Base-by-base conservation (phyloP, 2,888 invertebrate genomes). In the Scaptomyza reducta region DNA sequence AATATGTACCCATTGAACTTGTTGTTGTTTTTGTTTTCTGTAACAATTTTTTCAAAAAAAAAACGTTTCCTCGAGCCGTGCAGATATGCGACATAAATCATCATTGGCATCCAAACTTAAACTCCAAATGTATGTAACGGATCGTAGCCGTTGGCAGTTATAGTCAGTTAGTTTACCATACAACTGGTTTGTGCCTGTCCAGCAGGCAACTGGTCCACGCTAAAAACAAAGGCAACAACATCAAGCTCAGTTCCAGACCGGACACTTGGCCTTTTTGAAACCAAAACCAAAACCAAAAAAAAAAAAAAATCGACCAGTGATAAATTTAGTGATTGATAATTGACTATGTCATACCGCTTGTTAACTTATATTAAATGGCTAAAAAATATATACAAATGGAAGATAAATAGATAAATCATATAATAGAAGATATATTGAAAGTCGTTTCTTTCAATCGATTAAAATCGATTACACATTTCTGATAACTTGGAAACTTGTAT, bases 231-330 rank as follows among this genome's bases (percentile, higher is more conserved):
- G 14, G 22, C 40, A n/a, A 31, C 42, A 29, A 38, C 29, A 29
- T 41, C 40, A 41, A 6, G 11, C 10, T 42, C 42, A 22, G 1
- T 31, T 27, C 22, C 29, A 27, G 42, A 45, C 50, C 40, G 42
- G 41, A 38, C 61, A 64, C 51, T 62, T 74, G 62, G 67, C 63
- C 71, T 71, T 40, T 63, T 63, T 67, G 46, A 67, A 55, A 51
- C 46, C 14, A 9, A 50, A 50, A 51, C 13, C 18, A 27, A n/a
- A n/a, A n/a, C n/a, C n/a, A n/a, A n/a, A n/a, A n/a, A n/a, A n/a
- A 35, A 29, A 3, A 22, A 16, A 27, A 27, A 22, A 35, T 2
- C 49, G 33, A 33, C 33, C 7, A 18, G 10, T 16, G 11, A 35
- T 0, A 6, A n/a, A 1, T 4, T 13, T 18, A 13, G 3, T 18